A percentile compares a stretch with the other conserved stretches of the same genome.
Conservation (phyloP, 2,113 vertebrate genomes). For the Callospermophilus lateralis region DNA sequence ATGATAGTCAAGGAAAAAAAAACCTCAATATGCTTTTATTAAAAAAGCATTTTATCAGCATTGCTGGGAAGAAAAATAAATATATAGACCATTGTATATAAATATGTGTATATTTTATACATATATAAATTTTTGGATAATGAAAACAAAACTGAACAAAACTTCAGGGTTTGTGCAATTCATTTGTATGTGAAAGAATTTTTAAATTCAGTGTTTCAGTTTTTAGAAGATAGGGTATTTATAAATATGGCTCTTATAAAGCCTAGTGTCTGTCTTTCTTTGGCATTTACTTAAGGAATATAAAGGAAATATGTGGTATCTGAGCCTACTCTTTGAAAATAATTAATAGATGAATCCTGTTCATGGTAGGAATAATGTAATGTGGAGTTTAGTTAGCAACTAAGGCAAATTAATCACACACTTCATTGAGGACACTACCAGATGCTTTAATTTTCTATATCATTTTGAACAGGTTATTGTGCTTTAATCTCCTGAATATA, state of each 20-base stretch:
- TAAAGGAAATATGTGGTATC: not conserved
- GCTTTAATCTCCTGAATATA: not conserved
- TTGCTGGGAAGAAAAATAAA: not conserved
- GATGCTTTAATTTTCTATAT: not conserved
- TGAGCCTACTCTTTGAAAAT: not conserved
- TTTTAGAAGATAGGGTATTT: not conserved
- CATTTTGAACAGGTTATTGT: not conserved
- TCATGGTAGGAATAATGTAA: not conserved
- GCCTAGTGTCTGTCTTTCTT: not conserved
- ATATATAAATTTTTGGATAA: too few species aligned
- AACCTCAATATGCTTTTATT: not conserved
- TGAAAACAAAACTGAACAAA: not conserved
- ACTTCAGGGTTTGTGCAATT: not conserved
- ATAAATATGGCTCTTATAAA: not conserved
- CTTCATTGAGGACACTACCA: not conserved
- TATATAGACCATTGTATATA: not conserved
- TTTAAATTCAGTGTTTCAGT: not conserved
- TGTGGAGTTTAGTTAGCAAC: not conserved
- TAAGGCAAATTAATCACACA: not conserved
- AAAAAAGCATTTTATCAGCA: not conserved
- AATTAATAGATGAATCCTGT: not conserved
- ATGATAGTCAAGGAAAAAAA: not conserved
- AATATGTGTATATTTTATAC: not conserved
- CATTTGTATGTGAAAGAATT: not conserved
- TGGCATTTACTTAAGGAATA: not conserved